A percentile compares a stretch with the other conserved stretches of the same genome.
Evolutionary conservation across 2,888 invertebrate species (phyloP).

Genomic region (Melieria crassipennis): DNA sequence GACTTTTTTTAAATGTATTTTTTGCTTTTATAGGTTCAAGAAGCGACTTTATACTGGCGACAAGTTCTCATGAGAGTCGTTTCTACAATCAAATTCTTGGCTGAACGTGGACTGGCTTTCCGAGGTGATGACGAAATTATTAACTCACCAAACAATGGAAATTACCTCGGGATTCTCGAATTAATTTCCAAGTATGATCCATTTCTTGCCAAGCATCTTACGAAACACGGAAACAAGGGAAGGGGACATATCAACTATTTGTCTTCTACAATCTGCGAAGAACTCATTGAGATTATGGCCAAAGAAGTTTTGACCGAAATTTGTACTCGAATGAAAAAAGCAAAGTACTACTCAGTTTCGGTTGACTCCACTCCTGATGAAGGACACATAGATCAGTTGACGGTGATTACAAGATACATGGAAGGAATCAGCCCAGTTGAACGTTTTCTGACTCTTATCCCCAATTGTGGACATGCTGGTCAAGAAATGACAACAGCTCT

Average conservation of each 20-base stretch:
- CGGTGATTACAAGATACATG: not conserved
- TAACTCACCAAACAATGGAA: slow-evolving; percentile 4
- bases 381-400: slow-evolving; percentile 1
- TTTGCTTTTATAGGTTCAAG: no score
- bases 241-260: not conserved
- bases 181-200: not conserved
- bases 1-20: no score
- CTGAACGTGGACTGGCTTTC: slow-evolving; percentile 1
- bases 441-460: no score
- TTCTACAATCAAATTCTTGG: not conserved
- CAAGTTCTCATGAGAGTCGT: no score
- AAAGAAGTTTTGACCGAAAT: not conserved
- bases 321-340: not conserved
- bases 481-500: no score
- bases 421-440: no score
- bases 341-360: not conserved
- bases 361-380: slow-evolving; percentile 5
- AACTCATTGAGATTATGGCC: not conserved
- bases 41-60: no score
- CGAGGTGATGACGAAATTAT: not conserved
- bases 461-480: no score
- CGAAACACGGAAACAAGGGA: not conserved
- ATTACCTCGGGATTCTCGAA: not conserved
- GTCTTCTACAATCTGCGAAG: not conserved
- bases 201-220: not conserved